Evolutionary conservation across 2,113 vertebrate genomes (phyloP).

Genomic region (Pheucticus melanocephalus): DNA sequence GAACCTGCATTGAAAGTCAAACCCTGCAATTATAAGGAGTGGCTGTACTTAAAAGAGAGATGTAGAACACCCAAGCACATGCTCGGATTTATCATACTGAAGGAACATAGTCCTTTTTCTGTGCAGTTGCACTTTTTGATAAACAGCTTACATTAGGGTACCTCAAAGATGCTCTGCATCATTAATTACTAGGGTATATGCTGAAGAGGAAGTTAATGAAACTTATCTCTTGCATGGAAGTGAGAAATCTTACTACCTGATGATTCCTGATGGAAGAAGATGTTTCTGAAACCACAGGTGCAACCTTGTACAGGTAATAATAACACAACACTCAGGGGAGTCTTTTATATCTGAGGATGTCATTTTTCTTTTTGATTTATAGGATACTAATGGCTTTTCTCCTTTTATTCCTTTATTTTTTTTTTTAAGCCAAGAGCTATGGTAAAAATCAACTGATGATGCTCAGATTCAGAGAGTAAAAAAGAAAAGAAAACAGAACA

Average conservation of each 20-base stretch:
- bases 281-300: conserved; percentile 44
- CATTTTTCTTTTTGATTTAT: conserved; percentile 73
- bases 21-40: conserved; percentile 1
- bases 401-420: not conserved
- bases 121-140: conserved; percentile 16
- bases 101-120: conserved; percentile 10
- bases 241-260: conserved; percentile 51
- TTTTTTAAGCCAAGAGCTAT: not conserved
- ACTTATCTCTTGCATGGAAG: conserved; percentile 55
- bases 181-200: conserved; percentile 63
- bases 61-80: not conserved
- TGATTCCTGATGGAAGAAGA: conserved; percentile 61
- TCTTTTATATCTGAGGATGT: conserved; percentile 51
- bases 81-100: not conserved
- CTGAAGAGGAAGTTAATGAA: conserved; percentile 65
- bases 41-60: not conserved
- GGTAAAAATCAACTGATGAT: conserved; percentile 21
- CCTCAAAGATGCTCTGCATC: conserved; percentile 56
- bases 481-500: not conserved
- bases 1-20: conserved; percentile 3
- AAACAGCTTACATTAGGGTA: conserved; percentile 40
- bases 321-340: conserved; percentile 66
- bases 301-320: conserved; percentile 72
- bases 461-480: not conserved
- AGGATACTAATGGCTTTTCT: conserved; percentile 46